Evolutionary conservation across 2,113 vertebrate species (phyloP).

Genomic region (Seriola aureovittata): DNA sequence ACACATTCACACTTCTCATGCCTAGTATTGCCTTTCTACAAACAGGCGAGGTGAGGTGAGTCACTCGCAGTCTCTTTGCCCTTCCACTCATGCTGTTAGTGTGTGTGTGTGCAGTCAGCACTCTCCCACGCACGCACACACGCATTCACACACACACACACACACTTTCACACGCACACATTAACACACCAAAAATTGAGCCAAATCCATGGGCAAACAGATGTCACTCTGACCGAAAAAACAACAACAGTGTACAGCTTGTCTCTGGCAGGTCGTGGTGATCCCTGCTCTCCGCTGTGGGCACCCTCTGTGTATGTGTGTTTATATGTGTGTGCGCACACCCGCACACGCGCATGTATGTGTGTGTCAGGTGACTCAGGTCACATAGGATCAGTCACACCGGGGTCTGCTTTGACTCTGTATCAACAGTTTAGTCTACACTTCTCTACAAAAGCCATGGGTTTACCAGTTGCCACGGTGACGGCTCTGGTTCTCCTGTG

Average conservation of each 20-base stretch:
- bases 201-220: slow-evolving; percentile 55
- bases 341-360: slow-evolving; percentile 14
- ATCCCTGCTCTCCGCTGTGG: slow-evolving; percentile 24
- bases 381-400: slow-evolving; percentile 43
- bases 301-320: slow-evolving; percentile 20
- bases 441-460: slow-evolving; percentile 34
- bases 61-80: slow-evolving; percentile 38
- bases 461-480: slow-evolving; percentile 62
- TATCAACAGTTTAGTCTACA: slow-evolving; percentile 76
- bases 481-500: slow-evolving; percentile 1
- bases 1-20: slow-evolving; percentile 33
- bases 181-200: slow-evolving; percentile 5
- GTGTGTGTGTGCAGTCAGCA: slow-evolving; percentile 9
- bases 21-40: slow-evolving; percentile 46
- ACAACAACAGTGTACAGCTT: slow-evolving; percentile 27
- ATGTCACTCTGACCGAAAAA: slow-evolving; percentile 62
- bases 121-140: neutral
- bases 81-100: slow-evolving; percentile 28
- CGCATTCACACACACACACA: slow-evolving; percentile 1
- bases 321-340: slow-evolving; percentile 32
- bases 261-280: slow-evolving; percentile 53
- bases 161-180: neutral
- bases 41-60: slow-evolving; percentile 53
- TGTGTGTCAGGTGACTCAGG: slow-evolving; percentile 27
- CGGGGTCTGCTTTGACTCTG: slow-evolving; percentile 54